Evolutionary conservation across 2,113 vertebrate species (phyloP), one percentile per base, ranked within the genome.

Genomic region (Pongo pygmaeus): DNA sequence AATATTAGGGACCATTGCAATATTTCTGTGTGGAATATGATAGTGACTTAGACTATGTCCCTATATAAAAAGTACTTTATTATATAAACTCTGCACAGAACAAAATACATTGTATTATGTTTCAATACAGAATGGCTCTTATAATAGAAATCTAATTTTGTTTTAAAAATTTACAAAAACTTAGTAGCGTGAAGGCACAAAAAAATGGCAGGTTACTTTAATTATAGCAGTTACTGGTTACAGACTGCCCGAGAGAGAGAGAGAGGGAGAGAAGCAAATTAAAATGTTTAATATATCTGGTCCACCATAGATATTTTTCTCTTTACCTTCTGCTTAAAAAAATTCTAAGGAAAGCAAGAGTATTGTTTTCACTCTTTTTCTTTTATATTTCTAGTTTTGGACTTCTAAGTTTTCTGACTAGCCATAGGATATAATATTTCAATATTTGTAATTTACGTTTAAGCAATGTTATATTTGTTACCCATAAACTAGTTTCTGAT

Each of bases 401-500:
- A 22, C 3, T 89, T 80, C 43, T 90, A 50, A 12, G 8, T 92
- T 88, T 89, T 94, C 48, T 85, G 22, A 89, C 22, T 61, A 93
- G 38, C 10, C 23, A 85, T 38, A 77, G 23, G 25, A 50, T 81
- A 86, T 30, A 10, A 94, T 88, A 74, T 80, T 43, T 61, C 25
- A 86, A 38, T 93, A 85, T 80, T 91, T 94, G 70, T 55, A 95
- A 83, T 55, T 50, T 86, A 87, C 5, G 55, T 86, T 89, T 85
- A 89, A 75, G 52, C 70, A 93, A 84, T 72, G 17, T 93, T 81
- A 75, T 4, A 59, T 79, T 89, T 57, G 67, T 78, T 75, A 86
- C 6, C 11, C 27, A 70, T 52, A 89, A 95, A 87, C 0, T 35
- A 75, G 22, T 75, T 81, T 92, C 8, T 77, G 14, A 17, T 48